Base-by-base conservation (phyloP, 92 coral and sea anemone genomes). In the Siderastrea radians region DNA sequence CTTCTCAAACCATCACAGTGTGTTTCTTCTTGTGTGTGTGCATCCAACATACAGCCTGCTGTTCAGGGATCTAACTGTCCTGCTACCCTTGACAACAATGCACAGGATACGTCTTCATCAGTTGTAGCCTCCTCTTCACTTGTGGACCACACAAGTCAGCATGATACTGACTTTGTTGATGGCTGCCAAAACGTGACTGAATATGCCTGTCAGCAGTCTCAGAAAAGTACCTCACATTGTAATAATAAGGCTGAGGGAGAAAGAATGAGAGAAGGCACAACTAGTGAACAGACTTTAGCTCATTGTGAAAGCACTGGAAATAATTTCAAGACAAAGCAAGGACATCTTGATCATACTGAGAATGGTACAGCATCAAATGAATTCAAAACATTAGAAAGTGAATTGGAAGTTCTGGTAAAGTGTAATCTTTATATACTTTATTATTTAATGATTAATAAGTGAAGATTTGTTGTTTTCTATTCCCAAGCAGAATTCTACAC, bases 181-280 rank as follows among this genome's bases (percentile, higher is more conserved):
- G 74, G 84, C 49, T 65, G 50, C 26, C 48, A 65, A 63, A n/a
- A 9, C n/a, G 10, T 68, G 76, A 17, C 72, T 71, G 76, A 59
- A 48, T 57, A 5, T 53, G 58, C 4, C 68, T 57, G 57, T 14
- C 53, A 15, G 47, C 47, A 6, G 45, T 26, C 44, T 74, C 63
- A 52, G 48, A 52, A 62, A 52, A 46, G 11, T 45, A 7, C 9
- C 2, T 26, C 67, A 14, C 66, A 44, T 54, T 68, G 47, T 14
- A 68, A 15, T 45, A 16, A 47, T 8, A 59, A 13, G 51, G 77
- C 16, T 68, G 46, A 57, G 6, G 78, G 45, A 82, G 58, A 69
- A 12, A 68, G 26, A 19, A 5, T 14, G 5, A 9, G 49, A 0
- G 65, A 13, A 43, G 84, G 10, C 1, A 15, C 5, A 60, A 9